Evolutionary conservation across 2,888 invertebrate genomes (phyloP), one percentile per base, ranked within the genome.

Genomic region (Drosophila acutilabella): DNA sequence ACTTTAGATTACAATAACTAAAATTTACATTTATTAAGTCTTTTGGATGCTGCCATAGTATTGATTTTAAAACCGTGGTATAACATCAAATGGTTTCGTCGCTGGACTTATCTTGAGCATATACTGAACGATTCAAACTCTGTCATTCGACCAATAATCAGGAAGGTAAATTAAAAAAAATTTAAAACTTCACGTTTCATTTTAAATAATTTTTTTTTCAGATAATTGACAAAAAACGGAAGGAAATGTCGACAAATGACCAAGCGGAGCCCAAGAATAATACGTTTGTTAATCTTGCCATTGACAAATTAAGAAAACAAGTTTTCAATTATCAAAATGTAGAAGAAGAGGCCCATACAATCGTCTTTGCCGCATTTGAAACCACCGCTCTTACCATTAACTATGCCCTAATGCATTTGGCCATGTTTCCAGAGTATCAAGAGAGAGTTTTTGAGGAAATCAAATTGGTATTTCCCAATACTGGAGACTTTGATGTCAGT

Each of bases 1-100:
- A 10, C 13, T 2, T 8, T 6, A 33, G 11, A 54, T 11, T 8
- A n/a, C 20, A 16, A 10, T 13, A 2, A 18, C 4, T 10, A 4
- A 11, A 16, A 11, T 1, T 2, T 0, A n/a, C 10, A 10, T 44
- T 16, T 4, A 5, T 6, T 0, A 14, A 61, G 60, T 11, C 36
- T 26, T 33, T 11, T 30, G 4, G 61, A 62, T 5, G 36, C 20
- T 33, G 30, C 18, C 5, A 62, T 40, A 2, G n/a, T 41, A 20
- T 79, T 89, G 83, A 71, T 79, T 7, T 78, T 89, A 50, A 76
- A 76, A 5, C 90, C 90, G 4, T 90, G 90, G 90, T 58, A 88
- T 40, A 57, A 77, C 3, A 48, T 47, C 4, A 41, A 56, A 30
- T 10, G 14, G 13, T 3, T 62, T 45, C 54, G 56, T 0, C 45